A percentile compares a stretch with the other conserved stretches of the same genome.
Evolutionary conservation across 2,797 vertebrate genomes (phyloP).

Genomic region (Austrolebias charrua): DNA sequence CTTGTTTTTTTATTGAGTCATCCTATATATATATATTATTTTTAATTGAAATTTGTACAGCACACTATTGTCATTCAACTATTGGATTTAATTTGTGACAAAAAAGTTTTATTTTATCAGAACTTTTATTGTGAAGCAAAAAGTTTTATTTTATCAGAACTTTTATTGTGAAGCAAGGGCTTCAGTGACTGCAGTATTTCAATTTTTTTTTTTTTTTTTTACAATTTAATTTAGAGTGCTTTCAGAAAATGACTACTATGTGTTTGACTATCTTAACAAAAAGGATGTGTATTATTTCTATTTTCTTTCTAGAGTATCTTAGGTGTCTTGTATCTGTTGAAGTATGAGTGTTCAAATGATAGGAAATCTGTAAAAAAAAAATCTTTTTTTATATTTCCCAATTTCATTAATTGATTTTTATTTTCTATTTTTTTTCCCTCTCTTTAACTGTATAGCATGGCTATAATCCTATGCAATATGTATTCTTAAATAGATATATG

Average conservation of each 20-base stretch:
- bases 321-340: conserved; percentile 89
- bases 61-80: conserved; percentile 77
- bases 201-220: conserved; percentile 10
- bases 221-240: conserved; percentile 70
- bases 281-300: conserved; percentile 78
- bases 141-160: conserved; percentile 67
- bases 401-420: conserved; percentile 82
- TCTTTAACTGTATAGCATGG: conserved; percentile 92
- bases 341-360: conserved; percentile 91
- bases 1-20: conserved; percentile 75
- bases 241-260: conserved; percentile 75
- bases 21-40: conserved; percentile 33
- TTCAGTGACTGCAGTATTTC: conserved; percentile 82
- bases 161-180: conserved; percentile 78
- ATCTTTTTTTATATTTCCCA: conserved; percentile 79
- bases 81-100: conserved; percentile 75
- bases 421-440: conserved; percentile 77
- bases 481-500: conserved; percentile 87
- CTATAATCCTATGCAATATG: conserved; percentile 99
- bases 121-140: conserved; percentile 76
- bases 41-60: conserved; percentile 82
- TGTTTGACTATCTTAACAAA: conserved; percentile 77
- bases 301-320: conserved; percentile 83
- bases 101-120: conserved; percentile 65
- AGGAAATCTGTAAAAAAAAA: conserved; percentile 79